Evolutionary conservation across 1,140 invertebrate genomes (phyloP), one percentile per base, ranked within the genome.

Genomic region (Procambarus virginalis): DNA sequence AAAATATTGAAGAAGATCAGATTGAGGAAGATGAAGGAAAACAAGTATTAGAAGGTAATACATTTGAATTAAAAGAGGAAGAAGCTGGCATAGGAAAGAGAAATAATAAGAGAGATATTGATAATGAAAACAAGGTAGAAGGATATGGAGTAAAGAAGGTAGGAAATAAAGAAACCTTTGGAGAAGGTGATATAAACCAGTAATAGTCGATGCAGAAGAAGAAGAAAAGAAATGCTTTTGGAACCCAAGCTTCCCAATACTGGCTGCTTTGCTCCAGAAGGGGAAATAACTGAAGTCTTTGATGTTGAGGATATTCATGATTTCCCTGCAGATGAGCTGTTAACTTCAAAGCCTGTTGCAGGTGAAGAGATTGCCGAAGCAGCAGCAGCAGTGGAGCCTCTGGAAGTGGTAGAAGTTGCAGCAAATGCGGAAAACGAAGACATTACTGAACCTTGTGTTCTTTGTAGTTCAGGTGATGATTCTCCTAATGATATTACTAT

Each of bases 181-280:
- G 8, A 51, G 46, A 48, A 78, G 14, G 4, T 8, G 45, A 55
- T 3, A 58, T 17, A 5, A 58, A 58, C 12, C 22, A 81, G 4
- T 14, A 81, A 55, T 55, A 81, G 10, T 20, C 4, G 12, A 51
- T 55, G 51, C 17, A 12, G 48, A 79, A 20, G 2, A 14, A 51
- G 78, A 60, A 12, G 79, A 34, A 5, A 58, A 34, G 79, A 48
- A 73, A 51, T 22, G 2, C 77, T 55, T 14, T 49, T 20, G 34
- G 85, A 87, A 55, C 85, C 85, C 14, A 87, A 34, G 12, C 85
- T 87, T 70, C 85, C 85, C 9, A 55, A 87, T 48, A 22, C 64
- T 70, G 85, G 85, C 45, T 87, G 85, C 78, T 87, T 87, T 51
- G 64, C 58, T 22, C 85, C 85, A n/a, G 77, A 87, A 51, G 85